Evolutionary conservation across 1,140 invertebrate genomes (phyloP).

Genomic region (Brachionus calyciflorus): DNA sequence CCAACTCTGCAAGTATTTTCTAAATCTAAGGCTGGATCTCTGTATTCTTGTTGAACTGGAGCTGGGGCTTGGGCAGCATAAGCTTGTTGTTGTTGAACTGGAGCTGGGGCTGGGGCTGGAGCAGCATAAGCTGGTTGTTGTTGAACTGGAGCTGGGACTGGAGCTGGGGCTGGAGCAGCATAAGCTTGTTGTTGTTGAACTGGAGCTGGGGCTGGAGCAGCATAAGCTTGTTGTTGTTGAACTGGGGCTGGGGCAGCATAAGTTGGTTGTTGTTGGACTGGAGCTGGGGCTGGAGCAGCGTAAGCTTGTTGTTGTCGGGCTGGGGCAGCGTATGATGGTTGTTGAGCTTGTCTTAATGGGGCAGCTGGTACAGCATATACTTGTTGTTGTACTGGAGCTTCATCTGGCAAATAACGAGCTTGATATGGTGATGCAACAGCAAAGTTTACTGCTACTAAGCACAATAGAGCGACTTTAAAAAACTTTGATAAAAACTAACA

Average conservation of each 20-base stretch:
- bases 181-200: background rate
- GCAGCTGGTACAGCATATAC: background rate
- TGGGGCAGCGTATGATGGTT: background rate
- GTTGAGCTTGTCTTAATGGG: background rate
- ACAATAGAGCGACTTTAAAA: too few species aligned
- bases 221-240: background rate
- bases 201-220: too few species aligned
- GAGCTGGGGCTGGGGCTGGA: background rate
- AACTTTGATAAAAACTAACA: too few species aligned
- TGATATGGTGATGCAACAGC: background rate
- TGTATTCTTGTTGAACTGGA: background rate
- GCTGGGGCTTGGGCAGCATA: background rate
- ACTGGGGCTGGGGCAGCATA: background rate
- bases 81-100: background rate
- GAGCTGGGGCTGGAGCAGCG: conserved; percentile 6
- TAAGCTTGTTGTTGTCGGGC: background rate
- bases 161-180: background rate
- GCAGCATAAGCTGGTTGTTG: too few species aligned
- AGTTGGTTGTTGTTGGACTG: background rate
- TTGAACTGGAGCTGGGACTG: background rate
- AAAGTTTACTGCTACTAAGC: too few species aligned
- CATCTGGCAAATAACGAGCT: background rate
- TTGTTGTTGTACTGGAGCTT: background rate
- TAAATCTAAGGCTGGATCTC: conserved; percentile 10
- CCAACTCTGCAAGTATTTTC: conserved; percentile 33